A percentile compares a stretch with the other conserved stretches of the same genome.
phyloP scores from a whole-genome alignment of 2,797 vertebrate genomes.

The Neoniphon sammara region DNA sequence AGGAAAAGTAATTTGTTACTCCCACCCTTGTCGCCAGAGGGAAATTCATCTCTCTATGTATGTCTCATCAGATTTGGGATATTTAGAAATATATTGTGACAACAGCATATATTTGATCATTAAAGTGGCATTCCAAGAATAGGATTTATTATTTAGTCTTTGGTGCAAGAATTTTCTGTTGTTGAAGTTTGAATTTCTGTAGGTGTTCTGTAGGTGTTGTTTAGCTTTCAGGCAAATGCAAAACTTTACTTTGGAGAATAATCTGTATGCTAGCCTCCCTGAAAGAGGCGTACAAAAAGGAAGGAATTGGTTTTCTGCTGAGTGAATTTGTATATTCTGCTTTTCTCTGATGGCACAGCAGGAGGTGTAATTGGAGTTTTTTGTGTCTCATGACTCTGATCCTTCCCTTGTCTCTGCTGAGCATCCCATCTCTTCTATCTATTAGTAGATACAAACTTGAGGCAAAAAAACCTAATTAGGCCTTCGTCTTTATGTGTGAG shows the following conservation, averaged over 20 bases:
- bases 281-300: not conserved
- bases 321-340: not conserved
- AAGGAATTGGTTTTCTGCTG: not conserved
- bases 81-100: no score
- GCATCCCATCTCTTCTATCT: not conserved
- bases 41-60: no score
- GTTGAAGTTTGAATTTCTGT: no score
- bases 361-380: conserved; percentile 16
- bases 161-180: no score
- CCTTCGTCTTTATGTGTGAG: not conserved
- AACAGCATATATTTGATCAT: no score
- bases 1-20: no score
- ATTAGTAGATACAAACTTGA: conserved; percentile 1
- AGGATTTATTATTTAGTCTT: no score
- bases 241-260: no score
- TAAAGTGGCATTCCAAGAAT: no score
- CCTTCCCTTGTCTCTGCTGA: not conserved
- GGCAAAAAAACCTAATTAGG: conserved; percentile 33
- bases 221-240: not conserved
- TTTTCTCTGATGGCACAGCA: not conserved
- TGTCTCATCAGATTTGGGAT: no score
- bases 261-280: not conserved
- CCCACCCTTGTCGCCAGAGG: no score
- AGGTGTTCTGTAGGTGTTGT: not conserved
- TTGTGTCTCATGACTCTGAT: not conserved